Conservation (phyloP, 2,888 invertebrate species). For the Eupithecia tripunctaria region DNA sequence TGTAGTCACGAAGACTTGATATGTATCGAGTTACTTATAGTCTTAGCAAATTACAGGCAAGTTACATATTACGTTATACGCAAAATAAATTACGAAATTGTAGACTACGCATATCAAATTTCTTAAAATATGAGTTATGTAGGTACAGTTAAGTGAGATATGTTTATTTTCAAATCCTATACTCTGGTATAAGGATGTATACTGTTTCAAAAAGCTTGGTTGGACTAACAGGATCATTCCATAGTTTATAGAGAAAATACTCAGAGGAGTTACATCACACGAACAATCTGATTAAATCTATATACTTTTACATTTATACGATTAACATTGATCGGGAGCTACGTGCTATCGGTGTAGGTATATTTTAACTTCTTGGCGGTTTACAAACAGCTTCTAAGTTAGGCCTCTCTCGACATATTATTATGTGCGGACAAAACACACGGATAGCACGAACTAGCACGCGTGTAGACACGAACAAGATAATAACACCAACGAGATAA, state of each 20-base stretch:
- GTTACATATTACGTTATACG: constrained; percentile 48
- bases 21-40: constrained; percentile 58
- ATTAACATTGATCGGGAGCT: constrained; percentile 8
- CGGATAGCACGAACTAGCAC: background rate
- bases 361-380: constrained; percentile 12
- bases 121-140: constrained; percentile 25
- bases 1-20: constrained; percentile 64
- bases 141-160: background rate
- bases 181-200: constrained; percentile 18
- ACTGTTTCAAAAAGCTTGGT: constrained; percentile 38
- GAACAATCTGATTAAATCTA: constrained; percentile 12
- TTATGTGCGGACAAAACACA: background rate
- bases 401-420: constrained; percentile 18
- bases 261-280: constrained; percentile 16
- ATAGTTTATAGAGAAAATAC: constrained; percentile 19
- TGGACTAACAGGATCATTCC: constrained; percentile 24
- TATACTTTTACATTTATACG: constrained; percentile 16
- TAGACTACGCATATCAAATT: constrained; percentile 47
- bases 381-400: constrained; percentile 12
- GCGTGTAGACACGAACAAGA: constrained; percentile 15
- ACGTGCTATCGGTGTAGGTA: constrained; percentile 22
- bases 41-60: constrained; percentile 54
- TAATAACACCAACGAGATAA: constrained; percentile 21
- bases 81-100: constrained; percentile 37
- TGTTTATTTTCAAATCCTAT: constrained; percentile 2